Evolutionary conservation across 2,888 invertebrate genomes (phyloP).

Genomic region (Diplolepis rosae): DNA sequence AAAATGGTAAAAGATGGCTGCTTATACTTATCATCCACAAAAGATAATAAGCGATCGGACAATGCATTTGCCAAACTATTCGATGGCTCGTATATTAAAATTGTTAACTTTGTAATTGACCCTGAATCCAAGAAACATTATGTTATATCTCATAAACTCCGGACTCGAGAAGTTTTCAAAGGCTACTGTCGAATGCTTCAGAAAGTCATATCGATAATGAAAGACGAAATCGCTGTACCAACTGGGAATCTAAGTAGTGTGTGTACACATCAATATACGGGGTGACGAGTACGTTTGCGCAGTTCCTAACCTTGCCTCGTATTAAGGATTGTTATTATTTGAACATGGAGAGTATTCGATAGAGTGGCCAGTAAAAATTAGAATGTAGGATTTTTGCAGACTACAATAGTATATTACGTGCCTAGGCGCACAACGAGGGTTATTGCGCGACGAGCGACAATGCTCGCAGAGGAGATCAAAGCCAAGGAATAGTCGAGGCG

Average conservation of each 20-base stretch:
- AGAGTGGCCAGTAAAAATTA: no score
- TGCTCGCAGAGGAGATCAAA: no score
- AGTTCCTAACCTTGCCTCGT: no score
- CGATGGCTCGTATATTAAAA: neutral
- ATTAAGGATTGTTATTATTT: no score
- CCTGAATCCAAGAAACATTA: neutral
- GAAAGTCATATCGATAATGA: neutral
- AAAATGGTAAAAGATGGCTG: slow-evolving; percentile 8
- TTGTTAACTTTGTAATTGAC: slow-evolving; percentile 25
- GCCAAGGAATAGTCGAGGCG: no score
- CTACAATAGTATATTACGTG: no score
- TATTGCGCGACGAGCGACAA: no score
- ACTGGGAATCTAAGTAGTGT: neutral
- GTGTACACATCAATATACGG: neutral
- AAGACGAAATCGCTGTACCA: neutral
- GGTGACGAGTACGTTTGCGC: neutral
- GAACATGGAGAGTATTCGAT: no score
- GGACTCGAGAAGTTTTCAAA: neutral
- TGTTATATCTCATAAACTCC: neutral
- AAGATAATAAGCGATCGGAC: neutral
- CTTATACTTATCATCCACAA: slow-evolving; percentile 1
- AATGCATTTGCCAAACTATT: neutral
- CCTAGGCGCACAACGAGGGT: no score
- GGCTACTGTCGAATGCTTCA: neutral
- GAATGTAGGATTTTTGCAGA: no score